A percentile compares a stretch with the other conserved stretches of the same genome.
Evolutionary conservation across 2,888 invertebrate genomes (phyloP).

Genomic region (Pyrocoelia pectoralis): DNA sequence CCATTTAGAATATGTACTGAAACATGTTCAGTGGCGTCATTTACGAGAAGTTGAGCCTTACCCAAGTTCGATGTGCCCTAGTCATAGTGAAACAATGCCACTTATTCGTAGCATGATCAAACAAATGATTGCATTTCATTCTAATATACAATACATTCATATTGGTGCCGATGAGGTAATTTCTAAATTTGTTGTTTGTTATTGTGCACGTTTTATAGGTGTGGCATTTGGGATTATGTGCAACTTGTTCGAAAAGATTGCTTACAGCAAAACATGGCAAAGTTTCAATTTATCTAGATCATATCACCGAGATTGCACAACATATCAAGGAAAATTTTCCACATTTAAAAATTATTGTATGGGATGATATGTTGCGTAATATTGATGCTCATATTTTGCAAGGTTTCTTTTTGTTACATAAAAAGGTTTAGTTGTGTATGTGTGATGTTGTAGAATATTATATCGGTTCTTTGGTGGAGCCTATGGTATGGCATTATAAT

Average conservation of each 20-base stretch:
- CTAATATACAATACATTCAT: conserved; percentile 72
- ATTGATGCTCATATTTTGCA: conserved; percentile 64
- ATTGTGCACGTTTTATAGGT: conserved; percentile 67
- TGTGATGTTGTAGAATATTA: conserved; percentile 63
- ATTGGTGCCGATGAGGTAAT: conserved; percentile 82
- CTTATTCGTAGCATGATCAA: conserved; percentile 74
- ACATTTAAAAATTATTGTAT: conserved; percentile 73
- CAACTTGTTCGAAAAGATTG: conserved; percentile 64
- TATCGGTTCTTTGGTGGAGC: conserved; percentile 68
- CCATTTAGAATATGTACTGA: conserved; percentile 85
- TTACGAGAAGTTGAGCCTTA: conserved; percentile 72
- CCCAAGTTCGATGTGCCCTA: conserved; percentile 80
- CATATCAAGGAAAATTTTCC: conserved; percentile 70
- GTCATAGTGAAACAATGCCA: conserved; percentile 67
- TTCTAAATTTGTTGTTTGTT: neutral
- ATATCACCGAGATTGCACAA: conserved; percentile 69
- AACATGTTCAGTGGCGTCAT: conserved; percentile 71
- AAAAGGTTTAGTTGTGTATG: neutral
- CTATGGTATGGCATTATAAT: conserved; percentile 76
- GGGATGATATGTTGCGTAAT: conserved; percentile 87
- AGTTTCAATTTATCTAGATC: conserved; percentile 71
- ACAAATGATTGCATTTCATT: conserved; percentile 75
- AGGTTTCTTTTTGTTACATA: conserved; percentile 57
- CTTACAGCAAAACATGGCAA: conserved; percentile 62
- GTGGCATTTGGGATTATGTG: conserved; percentile 74